Percentiles rank a stretch among this genome's conserved stretches.
Conservation (phyloP, 2,888 invertebrate genomes). For the Cheilosia pagana region DNA sequence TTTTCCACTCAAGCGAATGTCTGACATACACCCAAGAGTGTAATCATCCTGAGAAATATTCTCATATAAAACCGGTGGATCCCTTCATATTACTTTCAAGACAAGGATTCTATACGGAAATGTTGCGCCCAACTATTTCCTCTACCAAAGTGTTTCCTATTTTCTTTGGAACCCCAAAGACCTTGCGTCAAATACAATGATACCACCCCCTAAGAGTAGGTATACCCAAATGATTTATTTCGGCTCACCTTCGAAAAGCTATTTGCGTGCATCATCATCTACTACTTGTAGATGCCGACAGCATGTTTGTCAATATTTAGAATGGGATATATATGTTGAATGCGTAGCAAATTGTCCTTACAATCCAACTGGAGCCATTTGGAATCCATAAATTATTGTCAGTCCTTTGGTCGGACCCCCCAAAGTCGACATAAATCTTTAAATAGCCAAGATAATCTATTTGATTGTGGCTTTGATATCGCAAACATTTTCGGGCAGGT, state of each 20-base stretch:
- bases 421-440: too few relatives aligned
- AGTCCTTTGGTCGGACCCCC: not conserved
- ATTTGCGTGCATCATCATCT: not conserved
- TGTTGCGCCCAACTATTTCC: too few relatives aligned
- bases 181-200: not conserved
- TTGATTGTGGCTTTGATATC: not conserved
- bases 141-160: too few relatives aligned
- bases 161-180: too few relatives aligned
- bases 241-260: not conserved
- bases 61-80: too few relatives aligned
- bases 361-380: not conserved
- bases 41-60: too few relatives aligned
- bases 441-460: not conserved
- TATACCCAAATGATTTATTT: constrained; percentile 22
- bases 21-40: too few relatives aligned
- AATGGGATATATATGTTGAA: not conserved
- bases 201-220: not conserved
- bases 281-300: not conserved
- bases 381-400: constrained; percentile 33
- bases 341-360: not conserved
- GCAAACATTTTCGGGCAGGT: too few relatives aligned
- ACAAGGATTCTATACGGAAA: too few relatives aligned
- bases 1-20: too few relatives aligned
- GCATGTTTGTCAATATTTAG: not conserved
- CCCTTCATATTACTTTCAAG: too few relatives aligned